Conservation (phyloP, 2,888 invertebrate species). For the Caenorhabditis virilis region DNA sequence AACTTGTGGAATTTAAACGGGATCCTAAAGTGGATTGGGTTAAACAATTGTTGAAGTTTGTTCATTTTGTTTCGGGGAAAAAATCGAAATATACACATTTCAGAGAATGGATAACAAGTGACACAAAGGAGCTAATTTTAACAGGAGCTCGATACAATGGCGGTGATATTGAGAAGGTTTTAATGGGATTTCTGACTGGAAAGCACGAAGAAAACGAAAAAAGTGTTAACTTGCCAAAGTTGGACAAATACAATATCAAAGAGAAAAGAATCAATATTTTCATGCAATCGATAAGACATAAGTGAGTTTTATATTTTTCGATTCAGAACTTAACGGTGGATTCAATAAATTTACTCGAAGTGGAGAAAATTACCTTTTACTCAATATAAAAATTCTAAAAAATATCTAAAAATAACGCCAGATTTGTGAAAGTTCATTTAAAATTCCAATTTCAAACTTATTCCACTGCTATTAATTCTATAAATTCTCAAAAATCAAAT, state of each 20-base stretch:
- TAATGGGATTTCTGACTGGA: conserved; percentile 27
- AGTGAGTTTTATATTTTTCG: conserved; percentile 15
- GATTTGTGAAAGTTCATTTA: no score
- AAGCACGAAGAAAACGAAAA: conserved; percentile 11
- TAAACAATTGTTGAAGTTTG: conserved; percentile 5
- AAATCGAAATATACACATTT: no score
- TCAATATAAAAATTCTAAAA: no score
- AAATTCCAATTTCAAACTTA: neutral
- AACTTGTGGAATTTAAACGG: neutral
- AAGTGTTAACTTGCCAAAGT: conserved; percentile 23
- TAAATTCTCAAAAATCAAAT: no score
- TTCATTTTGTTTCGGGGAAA: no score
- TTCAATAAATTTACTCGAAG: no score
- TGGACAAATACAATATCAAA: conserved; percentile 39
- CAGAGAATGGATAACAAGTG: conserved; percentile 20
- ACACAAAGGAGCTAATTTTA: conserved; percentile 13
- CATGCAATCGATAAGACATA: conserved; percentile 28
- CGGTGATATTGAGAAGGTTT: conserved; percentile 21
- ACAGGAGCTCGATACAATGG: conserved; percentile 17
- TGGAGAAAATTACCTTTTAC: no score
- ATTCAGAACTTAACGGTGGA: neutral
- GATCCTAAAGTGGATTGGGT: conserved; percentile 17
- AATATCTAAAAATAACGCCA: no score
- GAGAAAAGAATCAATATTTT: conserved; percentile 40
- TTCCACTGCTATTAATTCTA: no score